Evolutionary conservation across 1,140 invertebrate genomes (phyloP).

Genomic region (Scaptomyza graminum): DNA sequence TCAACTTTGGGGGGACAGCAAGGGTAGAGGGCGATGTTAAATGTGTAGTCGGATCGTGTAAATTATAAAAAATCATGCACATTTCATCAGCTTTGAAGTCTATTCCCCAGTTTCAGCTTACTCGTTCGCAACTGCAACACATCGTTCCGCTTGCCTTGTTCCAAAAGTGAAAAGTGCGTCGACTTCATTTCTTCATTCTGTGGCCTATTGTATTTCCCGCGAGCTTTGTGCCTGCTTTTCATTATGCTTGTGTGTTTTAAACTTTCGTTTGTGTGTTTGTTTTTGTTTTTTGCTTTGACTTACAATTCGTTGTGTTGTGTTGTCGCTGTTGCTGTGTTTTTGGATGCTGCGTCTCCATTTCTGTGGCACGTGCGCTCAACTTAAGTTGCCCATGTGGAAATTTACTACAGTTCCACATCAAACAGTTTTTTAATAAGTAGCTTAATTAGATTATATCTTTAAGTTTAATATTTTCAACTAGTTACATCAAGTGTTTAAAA

Average conservation of each 20-base stretch:
- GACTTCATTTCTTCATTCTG: conserved; percentile 22
- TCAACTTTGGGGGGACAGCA: neutral
- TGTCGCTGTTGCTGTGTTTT: conserved; percentile 17
- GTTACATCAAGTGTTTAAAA: no score
- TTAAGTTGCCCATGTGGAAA: conserved; percentile 57
- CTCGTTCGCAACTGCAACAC: conserved; percentile 17
- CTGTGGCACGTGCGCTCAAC: conserved; percentile 59
- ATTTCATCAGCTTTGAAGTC: conserved; percentile 59
- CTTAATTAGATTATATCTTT: neutral
- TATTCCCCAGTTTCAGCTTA: conserved; percentile 19
- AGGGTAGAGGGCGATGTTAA: neutral
- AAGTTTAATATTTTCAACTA: no score
- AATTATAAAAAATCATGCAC: conserved; percentile 66
- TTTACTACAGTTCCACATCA: conserved; percentile 23
- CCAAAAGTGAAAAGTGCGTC: conserved; percentile 76
- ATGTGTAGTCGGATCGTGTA: conserved; percentile 32
- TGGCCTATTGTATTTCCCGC: conserved; percentile 32
- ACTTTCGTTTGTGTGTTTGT: conserved; percentile 57
- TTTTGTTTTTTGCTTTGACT: conserved; percentile 47
- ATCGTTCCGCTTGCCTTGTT: conserved; percentile 62
- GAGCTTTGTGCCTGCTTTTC: conserved; percentile 36
- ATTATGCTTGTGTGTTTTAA: conserved; percentile 43
- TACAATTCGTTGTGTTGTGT: conserved; percentile 40
- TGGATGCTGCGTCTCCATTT: conserved; percentile 32
- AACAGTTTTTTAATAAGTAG: neutral